Base-by-base conservation (phyloP, 2,888 invertebrate species). In the Agriopis aurantiaria region DNA sequence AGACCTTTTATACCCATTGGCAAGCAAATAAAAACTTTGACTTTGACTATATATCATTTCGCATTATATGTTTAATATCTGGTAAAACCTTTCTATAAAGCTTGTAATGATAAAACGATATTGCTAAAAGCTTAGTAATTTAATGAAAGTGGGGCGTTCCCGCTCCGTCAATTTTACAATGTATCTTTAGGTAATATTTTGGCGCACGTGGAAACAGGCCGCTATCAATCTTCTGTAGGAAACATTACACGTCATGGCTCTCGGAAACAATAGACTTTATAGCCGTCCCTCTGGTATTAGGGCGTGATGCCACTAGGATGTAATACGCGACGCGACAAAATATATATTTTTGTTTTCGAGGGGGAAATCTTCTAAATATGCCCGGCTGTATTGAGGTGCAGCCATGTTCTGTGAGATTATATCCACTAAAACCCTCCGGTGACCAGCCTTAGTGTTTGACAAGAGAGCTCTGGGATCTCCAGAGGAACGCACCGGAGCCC, bases 231-330 rank as follows among this genome's bases (percentile, higher is more conserved):
- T 69, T 23, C 49, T 40, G 58, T 45, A 58, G 52, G 43, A 14
- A 63, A 68, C 64, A 53, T 69, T 64, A 69, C 58, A 68, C 64
- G 69, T 69, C 64, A 49, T 33, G 64, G 58, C 56, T 45, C 52
- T 57, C 45, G 43, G 53, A 55, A 68, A 69, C 69, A 69, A 68
- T 59, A 59, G 58, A 63, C 53, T 68, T 68, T 62, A 55, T 55
- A 67, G 46, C 40, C 9, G 41, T 53, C 57, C 52, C 40, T 33
- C 7, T 41, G 53, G 68, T 52, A 52, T 63, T 58, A 68, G 51
- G 61, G 52, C 17, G 51, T 11, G 17, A 10, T 3, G 11, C 14
- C 52, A 43, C 41, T 43, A 17, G 11, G 12, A n/a, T 12, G 7
- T 8, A 40, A 12, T 40, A 55, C 55, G 40, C 40, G 40, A 55